Conservation (phyloP, 2,888 invertebrate genomes). For the Piscicola geometra region DNA sequence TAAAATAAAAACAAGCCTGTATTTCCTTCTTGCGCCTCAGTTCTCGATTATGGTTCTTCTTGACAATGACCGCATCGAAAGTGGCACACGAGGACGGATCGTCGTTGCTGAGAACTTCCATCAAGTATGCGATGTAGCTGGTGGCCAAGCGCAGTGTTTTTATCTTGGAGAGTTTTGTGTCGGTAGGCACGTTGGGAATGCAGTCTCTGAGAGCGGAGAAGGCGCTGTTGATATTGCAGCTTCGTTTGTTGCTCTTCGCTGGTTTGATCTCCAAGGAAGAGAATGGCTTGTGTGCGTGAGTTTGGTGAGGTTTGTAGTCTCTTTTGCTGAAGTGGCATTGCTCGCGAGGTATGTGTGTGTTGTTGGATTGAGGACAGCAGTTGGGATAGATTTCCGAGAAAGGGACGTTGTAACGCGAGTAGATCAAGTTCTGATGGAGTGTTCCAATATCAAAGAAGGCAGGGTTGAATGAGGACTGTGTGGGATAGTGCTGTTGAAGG, state of each 20-base stretch:
- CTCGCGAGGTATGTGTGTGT: too few relatives aligned
- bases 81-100: constrained; percentile 63
- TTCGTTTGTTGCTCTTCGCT: constrained; percentile 79
- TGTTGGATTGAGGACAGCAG: too few relatives aligned
- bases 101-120: constrained; percentile 78
- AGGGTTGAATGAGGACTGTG: too few relatives aligned
- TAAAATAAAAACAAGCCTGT: constrained; percentile 35
- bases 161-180: constrained; percentile 88
- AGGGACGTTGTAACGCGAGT: too few relatives aligned
- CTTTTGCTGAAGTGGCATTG: too few relatives aligned
- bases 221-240: constrained; percentile 89
- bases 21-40: constrained; percentile 41
- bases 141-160: constrained; percentile 86
- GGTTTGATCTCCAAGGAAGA: not conserved
- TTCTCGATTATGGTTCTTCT: constrained; percentile 49
- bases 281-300: not conserved
- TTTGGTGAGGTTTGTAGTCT: not conserved
- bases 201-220: constrained; percentile 85
- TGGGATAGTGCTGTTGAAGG: too few relatives aligned
- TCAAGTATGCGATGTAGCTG: constrained; percentile 69
- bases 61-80: constrained; percentile 78
- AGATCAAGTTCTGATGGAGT: too few relatives aligned
- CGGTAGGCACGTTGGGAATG: constrained; percentile 90
- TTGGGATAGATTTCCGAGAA: too few relatives aligned
- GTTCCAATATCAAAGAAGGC: too few relatives aligned